Evolutionary conservation across 2,113 vertebrate species (phyloP), one percentile per base, ranked within the genome.

Genomic region (Jacana jacana): DNA sequence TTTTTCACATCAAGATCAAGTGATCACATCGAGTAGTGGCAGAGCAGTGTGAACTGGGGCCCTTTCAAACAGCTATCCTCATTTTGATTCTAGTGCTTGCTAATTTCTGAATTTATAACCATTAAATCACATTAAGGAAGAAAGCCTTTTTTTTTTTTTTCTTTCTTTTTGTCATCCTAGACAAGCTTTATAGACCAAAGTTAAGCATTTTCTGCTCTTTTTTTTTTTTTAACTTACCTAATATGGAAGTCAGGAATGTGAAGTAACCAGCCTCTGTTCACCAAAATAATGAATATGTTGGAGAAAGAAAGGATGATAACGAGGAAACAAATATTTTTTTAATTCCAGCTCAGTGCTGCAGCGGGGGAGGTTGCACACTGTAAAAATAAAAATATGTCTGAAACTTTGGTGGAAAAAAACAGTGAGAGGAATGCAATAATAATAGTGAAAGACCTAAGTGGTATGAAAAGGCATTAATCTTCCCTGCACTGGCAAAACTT

Each of bases 51-150:
- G 91, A 86, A 39, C 44, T 0, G 5, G 68, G 70, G 37, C 81
- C 18, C 2, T 58, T 71, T 63, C 48, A 73, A 78, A 54, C 52
- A 18, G 0, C 71, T 66, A 0, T 70, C 46, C 71, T 86, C 51
- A 28, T 66, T 88, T 64, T 63, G 33, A 63, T 90, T 70, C 79
- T 37, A 75, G 49, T 69, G 39, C 27, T 20, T 83, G 57, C 72
- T 88, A 65, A 88, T 86, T 86, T 95, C 65, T 94, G 39, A 51
- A 58, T 89, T 93, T 86, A 76, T 78, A 91, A 46, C 51, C 68
- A 91, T 89, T 91, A 83, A 88, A 82, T 94, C 52, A 88, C 86
- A 95, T 91, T 85, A 78, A 80, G 76, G 68, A 93, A 82, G 58
- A 93, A 89, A 83, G 49, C 39, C 39, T 52, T 52, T 16, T 28